Evolutionary conservation across 2,113 vertebrate species (phyloP).

Genomic region (Semnornis frantzii): DNA sequence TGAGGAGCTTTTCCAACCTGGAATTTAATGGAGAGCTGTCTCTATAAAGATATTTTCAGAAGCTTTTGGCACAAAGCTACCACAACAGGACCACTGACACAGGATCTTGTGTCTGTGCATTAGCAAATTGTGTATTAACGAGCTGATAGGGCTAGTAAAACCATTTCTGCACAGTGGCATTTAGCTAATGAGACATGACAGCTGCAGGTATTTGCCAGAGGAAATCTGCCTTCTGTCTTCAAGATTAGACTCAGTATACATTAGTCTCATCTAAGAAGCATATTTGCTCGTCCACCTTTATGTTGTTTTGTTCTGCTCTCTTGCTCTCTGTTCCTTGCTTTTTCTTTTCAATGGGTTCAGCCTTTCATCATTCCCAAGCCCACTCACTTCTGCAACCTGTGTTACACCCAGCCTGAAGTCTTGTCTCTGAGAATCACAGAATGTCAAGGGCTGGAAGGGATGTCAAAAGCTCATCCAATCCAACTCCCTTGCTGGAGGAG

Average conservation of each 20-base stretch:
- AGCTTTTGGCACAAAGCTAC: background rate
- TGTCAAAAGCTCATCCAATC: no score
- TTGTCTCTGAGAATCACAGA: background rate
- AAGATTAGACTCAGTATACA: background rate
- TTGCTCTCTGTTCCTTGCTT: background rate
- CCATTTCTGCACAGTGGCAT: background rate
- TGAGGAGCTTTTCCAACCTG: no score
- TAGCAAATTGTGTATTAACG: background rate
- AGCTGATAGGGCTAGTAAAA: background rate
- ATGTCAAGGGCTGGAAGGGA: no score
- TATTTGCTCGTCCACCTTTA: background rate
- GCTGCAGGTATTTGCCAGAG: background rate
- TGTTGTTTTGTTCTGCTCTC: accelerated
- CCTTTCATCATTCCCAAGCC: background rate
- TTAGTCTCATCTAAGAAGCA: background rate
- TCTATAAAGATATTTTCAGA: background rate
- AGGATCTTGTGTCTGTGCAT: background rate
- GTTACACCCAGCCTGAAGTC: background rate
- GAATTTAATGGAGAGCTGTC: background rate
- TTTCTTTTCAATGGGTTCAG: accelerated
- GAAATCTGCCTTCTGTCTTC: background rate
- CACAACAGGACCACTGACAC: background rate
- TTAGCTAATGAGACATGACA: background rate
- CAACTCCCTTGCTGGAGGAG: no score
- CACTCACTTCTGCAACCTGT: background rate